A percentile compares a stretch with the other conserved stretches of the same genome.
These are phyloP conservation scores for Synodontis membranacea DNA, from an alignment of 2,113 vertebrate species.

Conservation along the genomic window DNA sequence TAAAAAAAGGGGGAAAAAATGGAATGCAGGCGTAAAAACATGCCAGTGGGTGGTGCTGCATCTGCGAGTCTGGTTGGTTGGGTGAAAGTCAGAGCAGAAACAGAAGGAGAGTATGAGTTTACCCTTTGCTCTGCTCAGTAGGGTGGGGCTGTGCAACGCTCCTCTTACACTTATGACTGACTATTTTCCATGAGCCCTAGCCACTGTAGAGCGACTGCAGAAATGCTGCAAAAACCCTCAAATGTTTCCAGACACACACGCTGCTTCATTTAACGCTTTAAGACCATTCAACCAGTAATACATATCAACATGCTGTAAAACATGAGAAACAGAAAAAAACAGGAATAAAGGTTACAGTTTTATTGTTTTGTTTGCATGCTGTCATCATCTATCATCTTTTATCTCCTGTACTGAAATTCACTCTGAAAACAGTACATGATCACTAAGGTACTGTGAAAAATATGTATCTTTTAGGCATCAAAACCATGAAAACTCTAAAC, in stretches of 20 bases:
- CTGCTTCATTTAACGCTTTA: background rate
- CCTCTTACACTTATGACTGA: slow-evolving; percentile 49
- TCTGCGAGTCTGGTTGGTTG: slow-evolving; percentile 49
- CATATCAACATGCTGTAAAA: background rate
- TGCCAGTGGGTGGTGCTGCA: slow-evolving; percentile 49
- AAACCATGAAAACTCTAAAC: background rate
- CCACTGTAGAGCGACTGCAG: slow-evolving; percentile 25
- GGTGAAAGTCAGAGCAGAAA: slow-evolving; percentile 22
- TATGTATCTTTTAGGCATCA: background rate
- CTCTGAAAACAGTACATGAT: background rate
- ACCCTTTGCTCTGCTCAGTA: slow-evolving; percentile 45
- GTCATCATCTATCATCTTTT: background rate
- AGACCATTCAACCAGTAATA: background rate
- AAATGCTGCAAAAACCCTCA: background rate
- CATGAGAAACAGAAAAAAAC: background rate
- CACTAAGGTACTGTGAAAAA: background rate
- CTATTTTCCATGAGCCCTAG: slow-evolving; percentile 40
- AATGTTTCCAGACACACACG: background rate
- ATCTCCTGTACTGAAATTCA: background rate
- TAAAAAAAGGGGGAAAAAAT: background rate
- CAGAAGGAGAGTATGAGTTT: slow-evolving; percentile 42
- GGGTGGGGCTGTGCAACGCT: slow-evolving; percentile 40
- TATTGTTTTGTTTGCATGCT: background rate
- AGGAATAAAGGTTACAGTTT: too few relatives aligned
- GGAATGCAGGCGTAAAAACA: slow-evolving; percentile 34